Percentiles rank a stretch among this genome's conserved stretches.
phyloP scores from a whole-genome alignment of 2,113 vertebrate species.

The Otus sunia region DNA sequence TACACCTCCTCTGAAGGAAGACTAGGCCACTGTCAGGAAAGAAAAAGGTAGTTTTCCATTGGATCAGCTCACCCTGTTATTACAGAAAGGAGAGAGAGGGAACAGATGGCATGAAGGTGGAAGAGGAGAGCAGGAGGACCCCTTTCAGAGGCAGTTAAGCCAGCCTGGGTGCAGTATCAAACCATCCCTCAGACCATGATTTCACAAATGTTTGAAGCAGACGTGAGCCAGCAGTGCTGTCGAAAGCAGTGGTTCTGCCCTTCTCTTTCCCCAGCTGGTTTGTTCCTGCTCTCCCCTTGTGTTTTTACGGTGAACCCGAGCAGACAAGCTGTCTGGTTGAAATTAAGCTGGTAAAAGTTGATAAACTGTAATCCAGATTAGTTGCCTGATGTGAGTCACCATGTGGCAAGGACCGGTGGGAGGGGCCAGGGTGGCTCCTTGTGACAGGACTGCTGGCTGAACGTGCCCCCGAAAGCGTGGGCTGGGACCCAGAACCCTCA shows the following conservation, averaged over 20 bases:
- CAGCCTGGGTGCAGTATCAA: background rate
- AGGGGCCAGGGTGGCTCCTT: background rate
- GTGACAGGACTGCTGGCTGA: background rate
- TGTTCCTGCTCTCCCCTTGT: background rate
- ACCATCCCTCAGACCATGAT: background rate
- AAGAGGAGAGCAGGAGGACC: background rate
- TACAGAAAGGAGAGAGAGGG: background rate
- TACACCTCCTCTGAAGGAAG: background rate
- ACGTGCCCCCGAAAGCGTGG: accelerated
- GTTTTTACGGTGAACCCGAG: background rate
- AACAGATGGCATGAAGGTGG: background rate
- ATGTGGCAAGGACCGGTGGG: background rate
- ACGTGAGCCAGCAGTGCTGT: accelerated
- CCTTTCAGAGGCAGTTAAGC: background rate
- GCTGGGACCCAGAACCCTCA: background rate
- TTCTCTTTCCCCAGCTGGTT: background rate
- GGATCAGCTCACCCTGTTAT: background rate
- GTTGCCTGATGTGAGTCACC: background rate
- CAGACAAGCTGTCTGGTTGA: background rate
- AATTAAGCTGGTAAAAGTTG: background rate
- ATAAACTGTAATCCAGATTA: background rate
- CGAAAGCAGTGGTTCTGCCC: background rate
- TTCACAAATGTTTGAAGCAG: background rate
- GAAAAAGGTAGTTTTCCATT: background rate
- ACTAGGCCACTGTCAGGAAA: background rate